Percentiles rank a stretch among this genome's conserved stretches.
Conservation (phyloP, 2,797 vertebrate species). For the Myotis vivesi region DNA sequence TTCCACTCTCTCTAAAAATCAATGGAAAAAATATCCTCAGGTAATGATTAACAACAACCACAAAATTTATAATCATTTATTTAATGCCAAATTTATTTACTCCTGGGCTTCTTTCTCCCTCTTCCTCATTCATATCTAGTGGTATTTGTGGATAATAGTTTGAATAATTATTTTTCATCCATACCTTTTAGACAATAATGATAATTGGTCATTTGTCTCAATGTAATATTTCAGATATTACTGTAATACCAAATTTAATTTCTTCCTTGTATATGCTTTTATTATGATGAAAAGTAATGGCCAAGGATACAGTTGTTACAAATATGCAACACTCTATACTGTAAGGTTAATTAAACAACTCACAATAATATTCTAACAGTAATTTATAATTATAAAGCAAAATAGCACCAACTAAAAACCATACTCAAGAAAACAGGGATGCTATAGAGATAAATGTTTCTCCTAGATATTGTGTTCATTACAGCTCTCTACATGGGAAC, state of each 20-base stretch:
- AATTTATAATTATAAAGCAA: conserved; percentile 25
- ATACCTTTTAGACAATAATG: background rate
- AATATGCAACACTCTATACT: background rate
- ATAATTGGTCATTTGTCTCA: background rate
- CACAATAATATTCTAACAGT: background rate
- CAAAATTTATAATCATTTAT: background rate
- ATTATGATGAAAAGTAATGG: background rate
- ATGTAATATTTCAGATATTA: background rate
- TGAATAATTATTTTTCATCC: background rate
- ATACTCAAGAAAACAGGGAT: background rate
- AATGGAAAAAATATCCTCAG: too few relatives aligned
- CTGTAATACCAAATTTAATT: conserved; percentile 1
- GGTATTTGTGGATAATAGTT: background rate
- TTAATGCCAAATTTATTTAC: background rate
- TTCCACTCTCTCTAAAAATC: too few relatives aligned
- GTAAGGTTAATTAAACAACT: background rate
- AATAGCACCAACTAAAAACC: background rate
- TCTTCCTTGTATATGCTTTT: background rate
- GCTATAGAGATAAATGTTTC: background rate
- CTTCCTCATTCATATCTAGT: background rate
- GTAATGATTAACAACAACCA: too few relatives aligned
- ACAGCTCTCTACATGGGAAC: background rate
- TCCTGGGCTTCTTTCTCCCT: background rate
- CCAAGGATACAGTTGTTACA: background rate
- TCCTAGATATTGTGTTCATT: background rate